These are phyloP conservation scores for Coreius guichenoti DNA, from an alignment of 2,797 vertebrate species.

Conservation along the genomic window DNA sequence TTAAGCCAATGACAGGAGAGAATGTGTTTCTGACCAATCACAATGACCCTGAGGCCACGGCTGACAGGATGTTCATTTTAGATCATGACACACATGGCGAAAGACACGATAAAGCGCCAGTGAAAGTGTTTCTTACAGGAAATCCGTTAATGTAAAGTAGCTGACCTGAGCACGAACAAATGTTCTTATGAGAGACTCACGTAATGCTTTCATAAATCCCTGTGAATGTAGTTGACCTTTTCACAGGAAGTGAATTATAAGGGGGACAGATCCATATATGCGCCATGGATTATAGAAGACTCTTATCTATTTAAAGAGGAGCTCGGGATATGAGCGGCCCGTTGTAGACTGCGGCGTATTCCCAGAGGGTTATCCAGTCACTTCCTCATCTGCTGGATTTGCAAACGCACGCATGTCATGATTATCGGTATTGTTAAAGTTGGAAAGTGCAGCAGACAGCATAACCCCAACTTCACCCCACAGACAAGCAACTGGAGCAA, in stretches of 20 bases:
- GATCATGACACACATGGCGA: neutral
- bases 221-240: slow-evolving; percentile 30
- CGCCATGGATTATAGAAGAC: slow-evolving; percentile 8
- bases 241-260: slow-evolving; percentile 24
- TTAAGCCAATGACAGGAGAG: neutral
- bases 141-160: neutral
- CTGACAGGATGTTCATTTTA: slow-evolving; percentile 10
- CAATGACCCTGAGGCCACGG: neutral
- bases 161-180: slow-evolving; percentile 26
- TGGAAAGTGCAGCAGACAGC: slow-evolving; percentile 1
- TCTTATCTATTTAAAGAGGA: slow-evolving; percentile 16
- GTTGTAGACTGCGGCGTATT: neutral
- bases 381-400: slow-evolving; percentile 23
- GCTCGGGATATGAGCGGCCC: neutral
- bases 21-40: slow-evolving; percentile 16
- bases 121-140: neutral
- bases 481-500: neutral
- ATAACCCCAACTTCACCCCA: slow-evolving; percentile 9
- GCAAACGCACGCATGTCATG: neutral
- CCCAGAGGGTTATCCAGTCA: neutral
- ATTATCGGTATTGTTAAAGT: neutral
- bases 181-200: neutral
- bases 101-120: neutral
- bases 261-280: slow-evolving; percentile 6
- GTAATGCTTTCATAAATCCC: slow-evolving; percentile 25